Evolutionary conservation across 1,140 invertebrate species (phyloP).

Genomic region (Micrasema minimum): DNA sequence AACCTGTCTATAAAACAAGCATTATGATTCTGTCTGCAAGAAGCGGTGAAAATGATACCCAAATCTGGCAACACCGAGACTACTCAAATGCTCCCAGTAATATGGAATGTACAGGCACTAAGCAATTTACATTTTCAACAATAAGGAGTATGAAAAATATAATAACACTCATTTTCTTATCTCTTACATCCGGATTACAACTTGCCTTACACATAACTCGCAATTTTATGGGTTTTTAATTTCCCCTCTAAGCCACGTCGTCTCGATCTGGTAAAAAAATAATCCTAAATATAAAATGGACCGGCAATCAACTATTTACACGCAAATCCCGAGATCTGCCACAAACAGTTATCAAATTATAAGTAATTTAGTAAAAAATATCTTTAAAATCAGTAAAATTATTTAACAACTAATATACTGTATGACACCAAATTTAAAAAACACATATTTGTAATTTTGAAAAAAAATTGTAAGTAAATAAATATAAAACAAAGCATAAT

Average conservation of each 20-base stretch:
- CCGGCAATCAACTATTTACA: constrained; percentile 20
- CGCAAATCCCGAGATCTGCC: constrained; percentile 18
- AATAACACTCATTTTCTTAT: constrained; percentile 36
- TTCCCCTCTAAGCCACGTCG: neutral
- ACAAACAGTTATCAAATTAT: neutral
- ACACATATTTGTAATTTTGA: neutral
- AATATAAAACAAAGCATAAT: no score
- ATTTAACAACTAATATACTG: constrained; percentile 9
- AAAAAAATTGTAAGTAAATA: no score
- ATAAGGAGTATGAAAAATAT: constrained; percentile 46
- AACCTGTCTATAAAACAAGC: constrained; percentile 16
- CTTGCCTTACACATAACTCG: neutral
- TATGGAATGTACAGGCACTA: constrained; percentile 48
- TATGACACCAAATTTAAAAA: constrained; percentile 13
- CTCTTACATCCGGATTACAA: constrained; percentile 21
- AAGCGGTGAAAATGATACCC: constrained; percentile 17
- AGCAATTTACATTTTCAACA: constrained; percentile 35
- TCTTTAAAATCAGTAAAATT: constrained; percentile 3
- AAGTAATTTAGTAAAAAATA: neutral
- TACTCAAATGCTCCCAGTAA: constrained; percentile 24
- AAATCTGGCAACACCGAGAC: neutral
- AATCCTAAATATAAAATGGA: constrained; percentile 42
- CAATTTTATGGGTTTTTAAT: no score
- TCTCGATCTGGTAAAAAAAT: constrained; percentile 36
- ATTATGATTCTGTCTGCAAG: constrained; percentile 11